Conservation (phyloP, 37 sponge, comb jelly and placozoan genomes). For the Halisarca cf. caerulea region DNA sequence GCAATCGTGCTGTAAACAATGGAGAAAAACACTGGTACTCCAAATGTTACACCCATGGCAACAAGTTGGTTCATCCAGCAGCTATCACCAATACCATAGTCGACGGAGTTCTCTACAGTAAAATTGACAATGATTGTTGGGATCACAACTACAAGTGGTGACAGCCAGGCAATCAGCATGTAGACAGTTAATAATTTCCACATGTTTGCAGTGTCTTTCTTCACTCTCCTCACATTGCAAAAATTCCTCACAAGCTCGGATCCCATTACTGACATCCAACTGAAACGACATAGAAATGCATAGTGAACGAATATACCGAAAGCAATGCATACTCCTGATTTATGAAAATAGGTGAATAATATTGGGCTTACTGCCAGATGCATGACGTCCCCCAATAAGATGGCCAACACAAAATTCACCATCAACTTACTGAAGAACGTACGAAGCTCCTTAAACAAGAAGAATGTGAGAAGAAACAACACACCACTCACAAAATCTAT, state of each 20-base stretch:
- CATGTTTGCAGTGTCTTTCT: background rate
- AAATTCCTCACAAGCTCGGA: background rate
- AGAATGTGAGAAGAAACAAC: constrained; percentile 47
- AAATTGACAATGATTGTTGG: constrained; percentile 42
- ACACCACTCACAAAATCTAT: constrained; percentile 43
- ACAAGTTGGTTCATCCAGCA: constrained; percentile 55
- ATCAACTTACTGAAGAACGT: constrained; percentile 45
- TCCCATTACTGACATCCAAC: constrained; percentile 50
- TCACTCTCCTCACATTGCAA: background rate
- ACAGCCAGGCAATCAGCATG: constrained; percentile 46
- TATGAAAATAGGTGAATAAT: background rate
- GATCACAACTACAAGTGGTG: constrained; percentile 24
- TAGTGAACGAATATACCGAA: constrained; percentile 45
- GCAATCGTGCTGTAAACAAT: constrained; percentile 17
- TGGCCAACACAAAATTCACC: constrained; percentile 41
- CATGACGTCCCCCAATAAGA: constrained; percentile 30
- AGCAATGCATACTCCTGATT: background rate
- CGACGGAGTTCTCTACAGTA: constrained; percentile 19
- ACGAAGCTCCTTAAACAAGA: constrained; percentile 47
- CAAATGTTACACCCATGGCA: constrained; percentile 39
- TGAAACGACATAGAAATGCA: constrained; percentile 46
- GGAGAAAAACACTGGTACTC: constrained; percentile 25
- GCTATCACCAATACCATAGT: constrained; percentile 31
- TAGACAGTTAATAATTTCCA: background rate
- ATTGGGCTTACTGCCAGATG: constrained; percentile 17